phyloP scores from a whole-genome alignment of 53 echinoderm and acorn worm species.

The Holothuria scabra region DNA sequence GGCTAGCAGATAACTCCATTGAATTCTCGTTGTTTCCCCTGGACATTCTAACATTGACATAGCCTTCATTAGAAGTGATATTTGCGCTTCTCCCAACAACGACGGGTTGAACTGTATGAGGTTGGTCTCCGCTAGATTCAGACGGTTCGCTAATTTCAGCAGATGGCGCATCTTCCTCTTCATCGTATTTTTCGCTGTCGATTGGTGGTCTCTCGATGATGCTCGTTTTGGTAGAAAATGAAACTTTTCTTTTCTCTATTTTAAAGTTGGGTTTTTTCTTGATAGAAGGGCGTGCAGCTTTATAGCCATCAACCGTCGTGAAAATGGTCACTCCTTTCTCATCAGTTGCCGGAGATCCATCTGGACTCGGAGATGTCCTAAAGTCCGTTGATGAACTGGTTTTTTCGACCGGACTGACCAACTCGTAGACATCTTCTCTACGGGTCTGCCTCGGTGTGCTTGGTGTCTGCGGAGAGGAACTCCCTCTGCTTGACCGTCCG shows the following conservation, averaged over 20 bases:
- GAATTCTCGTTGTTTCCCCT: background rate
- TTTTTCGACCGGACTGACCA: conserved; percentile 25
- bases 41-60: conserved; percentile 17
- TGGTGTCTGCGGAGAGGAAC: background rate
- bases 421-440: conserved; percentile 20
- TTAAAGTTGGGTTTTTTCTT: conserved; percentile 33
- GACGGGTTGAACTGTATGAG: background rate
- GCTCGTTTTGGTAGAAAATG: conserved; percentile 31
- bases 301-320: no score
- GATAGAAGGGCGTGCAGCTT: background rate
- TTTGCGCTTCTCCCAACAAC: background rate
- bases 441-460: background rate
- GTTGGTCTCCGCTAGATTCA: background rate
- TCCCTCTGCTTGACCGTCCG: conserved; percentile 2
- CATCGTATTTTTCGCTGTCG: conserved; percentile 20
- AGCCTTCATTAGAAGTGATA: background rate
- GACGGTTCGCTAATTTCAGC: background rate
- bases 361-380: no score
- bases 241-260: conserved; percentile 28
- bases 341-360: no score
- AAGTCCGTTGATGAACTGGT: no score
- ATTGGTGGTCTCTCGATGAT: conserved; percentile 16
- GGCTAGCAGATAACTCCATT: background rate
- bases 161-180: background rate
- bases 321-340: no score